Base-by-base conservation (phyloP, 2,797 vertebrate genomes). In the Hypotaenidia philippensis region DNA sequence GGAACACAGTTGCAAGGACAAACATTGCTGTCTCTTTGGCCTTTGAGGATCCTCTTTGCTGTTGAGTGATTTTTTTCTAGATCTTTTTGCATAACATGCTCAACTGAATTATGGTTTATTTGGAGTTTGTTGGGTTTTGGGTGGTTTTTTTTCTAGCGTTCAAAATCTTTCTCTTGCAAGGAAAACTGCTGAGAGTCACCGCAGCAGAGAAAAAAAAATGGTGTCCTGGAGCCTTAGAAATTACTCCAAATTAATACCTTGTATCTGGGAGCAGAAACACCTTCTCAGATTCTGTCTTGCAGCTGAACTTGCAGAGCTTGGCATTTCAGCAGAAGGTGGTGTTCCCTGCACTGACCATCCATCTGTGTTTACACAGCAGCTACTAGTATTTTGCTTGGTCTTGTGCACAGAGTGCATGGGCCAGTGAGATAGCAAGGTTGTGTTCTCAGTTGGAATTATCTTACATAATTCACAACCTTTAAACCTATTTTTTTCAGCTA, bases 381-480 rank as follows among this genome's bases (percentile, higher is more conserved):
- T 92, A 74, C 29, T 65, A 79, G 56, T 71, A 53, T 78, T 89
- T 90, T 13, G 0, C 55, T 72, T 78, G 47, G 47, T 91, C 29
- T 88, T 87, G 87, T 53, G 40, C 56, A 71, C 71, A 32, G 66
- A 87, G 45, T 50, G 60, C 12, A 2, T 20, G 83, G 57, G 77
- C 71, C 50, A 71, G 61, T 15, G 74, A 82, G 53, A 34, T 70
- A 49, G 26, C 83, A 89, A 56, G 74, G 72, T 3, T 55, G 26
- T 79, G 45, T 78, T 95, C 61, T 44, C 29, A 40, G 72, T 77
- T 87, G 70, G n/a, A 82, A 26, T 91, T 93, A 83, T 91, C 85
- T 93, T 78, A 52, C 53, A 59, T 85, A 86, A 91, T 75, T 92
- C 40, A 76, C 45, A 87, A 60, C 13, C 29, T 83, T 85, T 76